Evolutionary conservation across 2,113 vertebrate species (phyloP).

Genomic region (Candoia aspera): DNA sequence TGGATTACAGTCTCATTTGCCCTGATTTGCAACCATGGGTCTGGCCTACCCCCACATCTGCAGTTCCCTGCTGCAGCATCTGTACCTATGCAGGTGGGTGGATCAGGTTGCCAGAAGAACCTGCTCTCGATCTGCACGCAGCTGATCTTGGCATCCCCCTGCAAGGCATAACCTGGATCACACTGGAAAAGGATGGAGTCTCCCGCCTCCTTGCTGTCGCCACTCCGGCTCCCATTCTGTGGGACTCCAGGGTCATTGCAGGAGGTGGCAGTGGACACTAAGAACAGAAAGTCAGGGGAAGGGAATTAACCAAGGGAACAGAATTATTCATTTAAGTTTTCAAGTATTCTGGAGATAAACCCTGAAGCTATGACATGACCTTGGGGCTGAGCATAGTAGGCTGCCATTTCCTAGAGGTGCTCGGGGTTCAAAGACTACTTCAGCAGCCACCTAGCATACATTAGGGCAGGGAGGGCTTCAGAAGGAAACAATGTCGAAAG

Average conservation of each 20-base stretch:
- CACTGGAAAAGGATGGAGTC: constrained; percentile 94
- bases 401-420: background rate
- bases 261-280: constrained; percentile 95
- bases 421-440: background rate
- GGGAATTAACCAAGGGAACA: rapidly evolving
- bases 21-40: background rate
- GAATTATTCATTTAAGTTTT: background rate
- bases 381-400: background rate
- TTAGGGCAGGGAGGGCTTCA: background rate
- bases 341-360: background rate
- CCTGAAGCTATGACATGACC: background rate
- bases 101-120: constrained; percentile 98
- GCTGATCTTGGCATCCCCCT: constrained; percentile 89
- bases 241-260: constrained; percentile 97
- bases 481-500: background rate
- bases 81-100: constrained; percentile 89
- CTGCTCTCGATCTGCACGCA: constrained; percentile 93
- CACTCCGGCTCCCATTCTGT: constrained; percentile 91
- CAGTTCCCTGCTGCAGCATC: background rate
- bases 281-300: background rate
- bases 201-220: constrained; percentile 89
- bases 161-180: constrained; percentile 89
- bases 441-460: background rate
- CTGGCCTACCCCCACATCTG: background rate
- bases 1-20: background rate